Evolutionary conservation across 1,140 invertebrate genomes (phyloP), one percentile per base, ranked within the genome.

Genomic region (Nasonia giraulti): DNA sequence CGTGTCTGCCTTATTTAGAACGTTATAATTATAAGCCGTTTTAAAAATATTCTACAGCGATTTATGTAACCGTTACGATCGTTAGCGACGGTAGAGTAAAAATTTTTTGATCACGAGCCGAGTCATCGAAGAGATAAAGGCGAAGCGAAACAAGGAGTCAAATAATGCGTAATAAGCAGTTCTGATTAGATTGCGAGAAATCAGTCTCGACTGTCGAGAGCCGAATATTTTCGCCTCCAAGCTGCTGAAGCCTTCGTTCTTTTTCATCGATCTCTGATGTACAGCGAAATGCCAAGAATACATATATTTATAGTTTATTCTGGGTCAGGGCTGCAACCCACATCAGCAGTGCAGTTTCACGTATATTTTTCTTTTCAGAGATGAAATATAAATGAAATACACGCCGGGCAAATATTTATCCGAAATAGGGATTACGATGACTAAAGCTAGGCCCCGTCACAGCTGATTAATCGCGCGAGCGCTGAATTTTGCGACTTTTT

Each of bases 151-250:
- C 37, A 12, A 20, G 20, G 6, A 76, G 50, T 82, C 73, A n/a
- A 69, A 71, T 71, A 69, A 62, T 71, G 75, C 82, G 75, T 75
- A 83, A 69, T 77, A 78, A 77, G 82, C 37, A 75, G 17, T 75
- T 75, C 40, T 31, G 82, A 83, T 78, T 83, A 69, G 82, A 78
- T 83, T 71, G 44, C 2, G 14, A 62, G 17, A n/a, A 62, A n/a
- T 62, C 55, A 6, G 55, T n/a, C 20, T 20, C 55, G 14, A 20
- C 14, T 62, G 6, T 37, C 20, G 55, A 20, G 20, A 62, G n/a
- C 55, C 17, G 5, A 62, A 62, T 62, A 20, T 62, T n/a, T n/a
- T 6, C n/a, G 6, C 20, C 55, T 62, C 55, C 5, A 5, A n/a
- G 12, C 12, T 55, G 14, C 2, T 20, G 14, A 55, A 20, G 17